These are phyloP conservation scores for Cenopis cana DNA, from an alignment of 2,888 invertebrate genomes.

Conservation along the genomic window DNA sequence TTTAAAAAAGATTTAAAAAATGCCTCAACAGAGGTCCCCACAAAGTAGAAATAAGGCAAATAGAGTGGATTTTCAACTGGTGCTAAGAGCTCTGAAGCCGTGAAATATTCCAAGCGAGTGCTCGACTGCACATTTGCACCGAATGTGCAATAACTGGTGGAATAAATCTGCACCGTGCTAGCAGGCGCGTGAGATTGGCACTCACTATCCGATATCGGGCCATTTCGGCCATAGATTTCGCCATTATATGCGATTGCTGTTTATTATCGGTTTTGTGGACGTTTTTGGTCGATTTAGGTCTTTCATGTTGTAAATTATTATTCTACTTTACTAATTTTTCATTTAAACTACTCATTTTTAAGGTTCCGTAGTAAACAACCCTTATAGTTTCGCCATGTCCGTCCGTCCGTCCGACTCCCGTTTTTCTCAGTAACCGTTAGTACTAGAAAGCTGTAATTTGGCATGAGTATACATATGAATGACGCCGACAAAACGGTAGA, in stretches of 20 bases:
- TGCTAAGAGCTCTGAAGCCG: conserved; percentile 49
- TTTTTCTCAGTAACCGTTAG: too few species aligned
- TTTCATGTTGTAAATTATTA: not conserved
- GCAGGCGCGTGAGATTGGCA: conserved; percentile 58
- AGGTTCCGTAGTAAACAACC: too few species aligned
- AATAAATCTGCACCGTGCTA: conserved; percentile 64
- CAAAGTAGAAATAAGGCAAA: conserved; percentile 18
- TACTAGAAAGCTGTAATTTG: too few species aligned
- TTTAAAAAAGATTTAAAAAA: too few species aligned
- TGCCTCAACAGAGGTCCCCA: not conserved
- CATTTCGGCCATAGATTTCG: conserved; percentile 50
- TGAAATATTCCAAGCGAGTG: conserved; percentile 61
- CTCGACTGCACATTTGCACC: conserved; percentile 63
- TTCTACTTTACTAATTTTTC: too few species aligned
- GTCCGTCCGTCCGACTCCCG: too few species aligned
- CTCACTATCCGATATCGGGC: conserved; percentile 56
- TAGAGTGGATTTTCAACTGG: conserved; percentile 41
- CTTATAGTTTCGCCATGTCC: too few species aligned
- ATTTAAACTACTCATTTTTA: too few species aligned
- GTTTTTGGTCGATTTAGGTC: conserved; percentile 18
- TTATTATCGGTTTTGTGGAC: conserved; percentile 46
- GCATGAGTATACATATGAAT: too few species aligned
- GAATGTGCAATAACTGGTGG: conserved; percentile 67
- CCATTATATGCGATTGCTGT: conserved; percentile 41
- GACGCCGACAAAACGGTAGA: too few species aligned